A percentile compares a stretch with the other conserved stretches of the same genome.
Conservation (phyloP, 1,140 invertebrate genomes). For the Orius laevigatus region DNA sequence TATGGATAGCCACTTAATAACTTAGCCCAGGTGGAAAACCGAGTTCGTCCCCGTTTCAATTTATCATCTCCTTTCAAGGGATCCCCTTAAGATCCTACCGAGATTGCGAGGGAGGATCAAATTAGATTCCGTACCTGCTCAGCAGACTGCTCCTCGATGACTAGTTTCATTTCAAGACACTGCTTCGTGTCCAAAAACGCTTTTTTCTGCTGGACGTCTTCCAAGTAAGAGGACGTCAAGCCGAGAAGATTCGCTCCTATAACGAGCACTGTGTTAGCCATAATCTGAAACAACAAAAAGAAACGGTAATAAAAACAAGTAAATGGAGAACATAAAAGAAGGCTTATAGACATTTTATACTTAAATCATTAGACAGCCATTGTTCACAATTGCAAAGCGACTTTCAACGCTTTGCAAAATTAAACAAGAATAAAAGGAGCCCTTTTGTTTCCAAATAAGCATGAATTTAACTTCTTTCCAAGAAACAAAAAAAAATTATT, state of each 20-base stretch:
- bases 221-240: constrained; percentile 58
- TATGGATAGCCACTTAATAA: too few relatives aligned
- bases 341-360: not conserved
- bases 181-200: constrained; percentile 83
- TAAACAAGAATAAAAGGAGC: too few relatives aligned
- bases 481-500: too few relatives aligned
- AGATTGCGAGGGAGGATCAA: not conserved
- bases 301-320: not conserved
- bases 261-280: constrained; percentile 51
- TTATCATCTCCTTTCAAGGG: too few relatives aligned
- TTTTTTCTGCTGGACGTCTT: constrained; percentile 68
- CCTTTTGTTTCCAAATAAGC: too few relatives aligned
- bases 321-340: not conserved
- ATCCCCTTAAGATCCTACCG: not conserved
- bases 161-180: constrained; percentile 76
- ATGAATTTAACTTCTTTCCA: too few relatives aligned
- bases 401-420: too few relatives aligned
- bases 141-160: constrained; percentile 81
- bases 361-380: too few relatives aligned
- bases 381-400: too few relatives aligned
- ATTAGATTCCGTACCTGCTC: constrained; percentile 61
- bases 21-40: too few relatives aligned
- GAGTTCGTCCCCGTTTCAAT: too few relatives aligned
- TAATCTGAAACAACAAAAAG: constrained; percentile 36
- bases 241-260: constrained; percentile 53